Percentiles rank a stretch among this genome's conserved stretches.
These are phyloP conservation scores for Pterostichus niger DNA, from an alignment of 2,888 invertebrate species.

Conservation along the genomic window DNA sequence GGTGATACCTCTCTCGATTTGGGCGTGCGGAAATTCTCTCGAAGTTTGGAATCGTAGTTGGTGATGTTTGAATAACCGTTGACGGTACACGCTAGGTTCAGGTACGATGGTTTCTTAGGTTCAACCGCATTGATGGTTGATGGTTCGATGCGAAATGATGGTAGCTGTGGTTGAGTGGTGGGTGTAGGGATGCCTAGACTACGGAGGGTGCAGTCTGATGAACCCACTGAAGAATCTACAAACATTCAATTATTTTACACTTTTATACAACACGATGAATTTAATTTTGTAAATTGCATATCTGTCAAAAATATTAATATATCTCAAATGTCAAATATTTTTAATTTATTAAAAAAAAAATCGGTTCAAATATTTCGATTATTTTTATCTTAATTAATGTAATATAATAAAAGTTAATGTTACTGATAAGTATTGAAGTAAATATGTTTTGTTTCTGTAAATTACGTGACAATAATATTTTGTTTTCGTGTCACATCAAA, in stretches of 20 bases:
- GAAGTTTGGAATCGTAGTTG: slow-evolving; percentile 90
- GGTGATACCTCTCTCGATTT: slow-evolving; percentile 85
- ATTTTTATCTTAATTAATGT: too few species aligned
- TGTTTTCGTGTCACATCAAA: not conserved
- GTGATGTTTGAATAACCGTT: slow-evolving; percentile 93
- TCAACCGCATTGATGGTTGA: slow-evolving; percentile 71
- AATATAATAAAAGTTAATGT: too few species aligned
- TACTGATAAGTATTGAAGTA: too few species aligned
- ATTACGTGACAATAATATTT: slow-evolving; percentile 16
- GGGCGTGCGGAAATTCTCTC: slow-evolving; percentile 80
- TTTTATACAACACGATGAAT: not conserved
- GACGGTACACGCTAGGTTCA: slow-evolving; percentile 93
- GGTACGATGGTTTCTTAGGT: slow-evolving; percentile 90
- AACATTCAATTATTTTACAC: not conserved
- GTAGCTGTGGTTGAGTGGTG: slow-evolving; percentile 68
- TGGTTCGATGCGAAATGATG: slow-evolving; percentile 67
- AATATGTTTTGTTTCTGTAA: not conserved
- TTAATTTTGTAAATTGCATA: too few species aligned
- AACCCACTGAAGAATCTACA: slow-evolving; percentile 78
- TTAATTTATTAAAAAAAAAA: too few species aligned
- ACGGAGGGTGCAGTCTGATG: slow-evolving; percentile 78
- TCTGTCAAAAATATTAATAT: too few species aligned
- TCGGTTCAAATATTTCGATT: too few species aligned
- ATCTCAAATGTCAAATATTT: too few species aligned
- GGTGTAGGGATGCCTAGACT: slow-evolving; percentile 76